These are phyloP conservation scores for Papilio polyxenes DNA, from an alignment of 1,140 invertebrate species.

Conservation along the genomic window DNA sequence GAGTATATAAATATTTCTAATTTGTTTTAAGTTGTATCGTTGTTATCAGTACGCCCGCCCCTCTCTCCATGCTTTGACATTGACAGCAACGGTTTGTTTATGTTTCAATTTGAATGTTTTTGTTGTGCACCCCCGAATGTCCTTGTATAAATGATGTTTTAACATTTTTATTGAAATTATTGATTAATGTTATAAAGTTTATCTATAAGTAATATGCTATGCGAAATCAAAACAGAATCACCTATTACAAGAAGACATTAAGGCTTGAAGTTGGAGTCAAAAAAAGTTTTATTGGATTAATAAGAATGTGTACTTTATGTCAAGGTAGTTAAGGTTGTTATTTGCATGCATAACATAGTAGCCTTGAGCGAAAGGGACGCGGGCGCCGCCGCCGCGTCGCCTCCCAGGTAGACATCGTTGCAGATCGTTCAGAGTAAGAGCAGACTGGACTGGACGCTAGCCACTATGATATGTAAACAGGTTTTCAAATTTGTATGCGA, in stretches of 20 bases:
- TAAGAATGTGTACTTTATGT: conserved; percentile 42
- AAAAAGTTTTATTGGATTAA: conserved; percentile 49
- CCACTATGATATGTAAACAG: conserved; percentile 30
- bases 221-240: conserved; percentile 42
- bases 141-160: conserved; percentile 15
- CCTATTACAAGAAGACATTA: conserved; percentile 47
- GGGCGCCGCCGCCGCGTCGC: conserved; percentile 64
- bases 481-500: conserved; percentile 38
- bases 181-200: not conserved
- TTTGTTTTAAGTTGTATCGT: conserved; percentile 31
- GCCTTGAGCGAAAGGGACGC: conserved; percentile 77
- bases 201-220: conserved; percentile 38
- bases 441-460: conserved; percentile 47
- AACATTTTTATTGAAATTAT: not conserved
- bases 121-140: conserved; percentile 39
- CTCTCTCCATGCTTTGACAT: conserved; percentile 61
- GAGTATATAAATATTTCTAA: conserved; percentile 42
- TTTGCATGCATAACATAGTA: conserved; percentile 49
- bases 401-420: conserved; percentile 66
- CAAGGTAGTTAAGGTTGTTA: conserved; percentile 46
- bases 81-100: conserved; percentile 70
- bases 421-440: conserved; percentile 43
- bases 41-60: conserved; percentile 41
- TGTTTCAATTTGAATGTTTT: conserved; percentile 52
- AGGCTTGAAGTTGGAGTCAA: conserved; percentile 59